These are phyloP conservation scores for Drosophila athabasca DNA, from an alignment of 1,140 invertebrate species.

Conservation along the genomic window DNA sequence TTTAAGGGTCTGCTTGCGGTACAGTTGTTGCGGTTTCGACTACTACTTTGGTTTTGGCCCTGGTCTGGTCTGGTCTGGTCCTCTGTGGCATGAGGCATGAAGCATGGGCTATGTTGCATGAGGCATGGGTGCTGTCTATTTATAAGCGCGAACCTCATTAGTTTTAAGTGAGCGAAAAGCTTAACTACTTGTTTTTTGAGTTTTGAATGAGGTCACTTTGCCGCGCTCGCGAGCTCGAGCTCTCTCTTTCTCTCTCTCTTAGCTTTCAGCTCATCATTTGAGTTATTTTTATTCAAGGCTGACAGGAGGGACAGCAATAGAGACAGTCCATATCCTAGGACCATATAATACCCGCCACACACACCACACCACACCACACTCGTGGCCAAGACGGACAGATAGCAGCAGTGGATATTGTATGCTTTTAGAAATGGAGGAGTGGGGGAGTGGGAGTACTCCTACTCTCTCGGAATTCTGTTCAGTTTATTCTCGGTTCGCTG, in stretches of 20 bases:
- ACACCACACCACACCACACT: neutral
- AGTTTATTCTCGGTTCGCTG: conserved; percentile 47
- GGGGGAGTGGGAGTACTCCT: conserved; percentile 8
- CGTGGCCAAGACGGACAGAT: conserved; percentile 10
- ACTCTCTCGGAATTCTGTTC: conserved; percentile 28
- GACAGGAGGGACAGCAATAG: conserved; percentile 37
- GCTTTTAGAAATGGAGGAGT: conserved; percentile 18
- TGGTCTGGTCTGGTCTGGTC: conserved; percentile 20
- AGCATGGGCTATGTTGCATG: too few species aligned
- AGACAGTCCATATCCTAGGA: conserved; percentile 7
- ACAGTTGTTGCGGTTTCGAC: conserved; percentile 54
- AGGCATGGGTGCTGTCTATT: conserved; percentile 53
- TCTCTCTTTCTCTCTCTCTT: too few species aligned
- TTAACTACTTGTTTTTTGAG: conserved; percentile 82
- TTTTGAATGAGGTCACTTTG: conserved; percentile 80
- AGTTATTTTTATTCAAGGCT: conserved; percentile 80
- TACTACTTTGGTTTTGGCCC: conserved; percentile 37
- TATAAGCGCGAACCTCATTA: conserved; percentile 77
- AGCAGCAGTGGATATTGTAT: conserved; percentile 16
- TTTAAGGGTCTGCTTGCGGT: conserved; percentile 52
- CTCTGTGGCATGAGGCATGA: neutral
- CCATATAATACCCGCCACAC: conserved; percentile 38
- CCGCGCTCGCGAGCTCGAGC: conserved; percentile 28
- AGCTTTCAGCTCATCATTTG: conserved; percentile 69
- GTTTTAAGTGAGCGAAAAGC: conserved; percentile 80